These are phyloP conservation scores for Polyommatus iphigenia DNA, from an alignment of 2,888 invertebrate genomes.

Conservation along the genomic window DNA sequence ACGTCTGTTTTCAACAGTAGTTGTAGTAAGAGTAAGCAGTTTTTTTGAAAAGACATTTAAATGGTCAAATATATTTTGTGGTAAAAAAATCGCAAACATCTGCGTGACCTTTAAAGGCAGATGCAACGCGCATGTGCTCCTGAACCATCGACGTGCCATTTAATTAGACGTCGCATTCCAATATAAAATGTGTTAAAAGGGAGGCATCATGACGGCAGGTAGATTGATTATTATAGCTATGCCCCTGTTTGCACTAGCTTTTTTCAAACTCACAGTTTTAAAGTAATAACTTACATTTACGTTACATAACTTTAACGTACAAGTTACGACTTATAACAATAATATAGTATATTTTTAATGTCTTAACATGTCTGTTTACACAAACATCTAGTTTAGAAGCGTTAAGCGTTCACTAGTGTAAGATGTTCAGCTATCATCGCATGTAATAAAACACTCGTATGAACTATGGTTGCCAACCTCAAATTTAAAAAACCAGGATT, in stretches of 20 bases:
- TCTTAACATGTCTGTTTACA: too few species aligned
- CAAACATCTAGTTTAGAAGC: too few species aligned
- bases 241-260: too few species aligned
- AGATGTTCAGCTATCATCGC: too few species aligned
- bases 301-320: too few species aligned
- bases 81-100: conserved; percentile 19
- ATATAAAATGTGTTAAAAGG: background rate
- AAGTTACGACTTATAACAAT: background rate
- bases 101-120: conserved; percentile 26
- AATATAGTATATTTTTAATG: background rate
- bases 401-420: too few species aligned
- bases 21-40: background rate
- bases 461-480: too few species aligned
- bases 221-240: background rate
- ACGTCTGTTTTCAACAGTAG: too few species aligned
- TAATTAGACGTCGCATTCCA: background rate
- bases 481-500: too few species aligned
- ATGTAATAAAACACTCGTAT: too few species aligned
- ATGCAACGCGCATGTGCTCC: conserved; percentile 23
- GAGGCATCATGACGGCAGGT: background rate
- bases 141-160: background rate
- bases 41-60: background rate
- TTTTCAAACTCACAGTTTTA: too few species aligned
- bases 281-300: too few species aligned
- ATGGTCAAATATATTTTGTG: background rate